Base-by-base conservation (phyloP, 37 sponge, comb jelly and placozoan genomes). In the Agelas oroides region DNA sequence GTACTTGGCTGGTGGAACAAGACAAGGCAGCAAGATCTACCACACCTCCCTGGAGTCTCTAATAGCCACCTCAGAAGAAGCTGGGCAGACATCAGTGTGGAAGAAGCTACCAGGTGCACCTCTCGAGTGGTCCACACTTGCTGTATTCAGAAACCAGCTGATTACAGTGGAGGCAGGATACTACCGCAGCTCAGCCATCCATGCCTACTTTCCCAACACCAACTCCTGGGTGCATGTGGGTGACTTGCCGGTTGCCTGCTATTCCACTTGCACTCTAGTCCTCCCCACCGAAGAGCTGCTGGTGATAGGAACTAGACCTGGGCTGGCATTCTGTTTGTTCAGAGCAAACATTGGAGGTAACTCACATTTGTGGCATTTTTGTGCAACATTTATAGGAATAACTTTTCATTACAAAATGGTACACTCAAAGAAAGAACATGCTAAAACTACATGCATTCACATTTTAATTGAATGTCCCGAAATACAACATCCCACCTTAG, bases 201-300 rank as follows among this genome's bases (percentile, higher is more conserved):
- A 77, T 37, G 78, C 65, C 78, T 59, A 60, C 64, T 77, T 62
- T 14, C 61, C 78, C 62, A 34, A 57, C 30, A 77, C 78, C 34
- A 60, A 60, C 11, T 31, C 78, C 62, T 77, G 78, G 78, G 34
- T 77, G n/a, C 78, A 60, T 20, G 78, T 77, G 62, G 46, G 78
- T 21, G 61, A 35, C 20, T 33, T 35, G 31, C 15, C 18, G 14
- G 38, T 70, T 15, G 33, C 19, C 11, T 5, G 6, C 18, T 19
- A 31, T 36, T 70, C 71, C 33, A 36, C 16, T 18, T 39, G 5
- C 31, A 21, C 31, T 12, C 14, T 36, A 39, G 35, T 5, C 19
- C 35, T n/a, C n/a, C n/a, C n/a, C n/a, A n/a, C n/a, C n/a, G n/a
- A n/a, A n/a, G n/a, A n/a, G n/a, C n/a, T n/a, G 33, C 21, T 70